These are phyloP conservation scores for Xenops minutus DNA, from an alignment of 2,797 vertebrate genomes.

Conservation along the genomic window DNA sequence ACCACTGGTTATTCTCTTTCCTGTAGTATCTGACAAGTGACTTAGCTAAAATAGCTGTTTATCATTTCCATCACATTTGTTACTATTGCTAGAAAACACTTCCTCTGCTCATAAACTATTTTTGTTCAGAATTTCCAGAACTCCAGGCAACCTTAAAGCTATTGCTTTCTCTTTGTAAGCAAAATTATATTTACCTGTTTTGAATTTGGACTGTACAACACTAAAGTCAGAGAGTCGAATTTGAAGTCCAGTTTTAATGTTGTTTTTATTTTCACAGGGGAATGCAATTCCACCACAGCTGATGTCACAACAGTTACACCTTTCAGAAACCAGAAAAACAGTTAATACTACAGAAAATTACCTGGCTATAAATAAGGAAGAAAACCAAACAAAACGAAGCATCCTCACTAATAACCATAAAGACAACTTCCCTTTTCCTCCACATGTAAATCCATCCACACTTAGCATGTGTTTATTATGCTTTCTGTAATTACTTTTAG, in stretches of 20 bases:
- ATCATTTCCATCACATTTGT: not conserved
- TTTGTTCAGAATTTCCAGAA: not conserved
- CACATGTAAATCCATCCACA: not conserved
- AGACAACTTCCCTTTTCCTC: not conserved
- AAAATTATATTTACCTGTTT: conserved; percentile 77
- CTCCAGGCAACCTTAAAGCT: not conserved
- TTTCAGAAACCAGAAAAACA: conserved; percentile 52
- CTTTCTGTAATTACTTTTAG: not conserved
- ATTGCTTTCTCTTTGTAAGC: not conserved
- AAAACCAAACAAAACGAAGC: not conserved
- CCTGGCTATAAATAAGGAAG: not conserved
- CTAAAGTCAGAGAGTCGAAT: conserved; percentile 91
- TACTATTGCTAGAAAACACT: not conserved
- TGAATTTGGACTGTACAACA: conserved; percentile 82
- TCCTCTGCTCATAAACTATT: not conserved
- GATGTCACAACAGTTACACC: conserved; percentile 89
- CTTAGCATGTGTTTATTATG: not conserved
- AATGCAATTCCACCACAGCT: conserved; percentile 90
- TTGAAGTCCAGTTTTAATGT: conserved; percentile 89
- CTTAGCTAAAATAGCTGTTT: not conserved
- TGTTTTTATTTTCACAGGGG: conserved; percentile 81
- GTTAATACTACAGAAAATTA: not conserved
- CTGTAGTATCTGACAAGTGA: rapidly evolving
- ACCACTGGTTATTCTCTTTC: not conserved
- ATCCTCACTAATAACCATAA: not conserved